Base-by-base conservation (phyloP, 30 jellyfish, hydroid and myxozoan genomes). In the Hydractinia echinata region DNA sequence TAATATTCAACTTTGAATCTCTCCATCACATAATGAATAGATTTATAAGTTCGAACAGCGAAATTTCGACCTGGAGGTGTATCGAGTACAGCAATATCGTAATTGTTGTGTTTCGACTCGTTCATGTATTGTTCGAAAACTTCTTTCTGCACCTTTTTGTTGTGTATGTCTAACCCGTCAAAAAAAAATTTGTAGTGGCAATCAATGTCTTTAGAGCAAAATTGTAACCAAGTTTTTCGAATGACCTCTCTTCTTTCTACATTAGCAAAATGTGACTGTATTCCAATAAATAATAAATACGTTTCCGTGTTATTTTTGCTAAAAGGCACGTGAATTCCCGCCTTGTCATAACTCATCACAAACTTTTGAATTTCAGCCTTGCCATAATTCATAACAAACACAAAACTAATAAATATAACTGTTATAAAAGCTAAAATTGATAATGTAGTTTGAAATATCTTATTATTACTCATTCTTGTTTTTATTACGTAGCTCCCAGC, bases 141-240 rank as follows among this genome's bases (percentile, higher is more conserved):
- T 10, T 73, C 82, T 16, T 54, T 16, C 55, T 68, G 85, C 4
- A 88, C 54, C 5, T 89, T 89, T 30, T 83, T 85, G 14, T 93
- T 93, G 8, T 81, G 16, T 15, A 73, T 79, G 49, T 78, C 69
- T 44, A 73, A 81, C 11, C 84, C 83, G 54, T 88, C 96, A 30
- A 89, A 73, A 84, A 88, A 88, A 58, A 88, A 88, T 60, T 68
- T 83, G 68, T 90, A 88, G 10, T 80, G 67, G 51, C 79, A 87
- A 50, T 53, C 55, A 6, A 83, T 51, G 14, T 79, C 54, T 30
- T 81, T 66, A 55, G 80, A 79, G 56, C 96, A 88, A 7, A 82
- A 88, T 64, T 88, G 85, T 84, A 88, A 51, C 96, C 96, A 88
- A 14, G 96, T 69, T 68, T 79, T 89, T 44, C 96, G 77, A 16